phyloP scores from a whole-genome alignment of 1,140 invertebrate species.

The Drosophila elegans region DNA sequence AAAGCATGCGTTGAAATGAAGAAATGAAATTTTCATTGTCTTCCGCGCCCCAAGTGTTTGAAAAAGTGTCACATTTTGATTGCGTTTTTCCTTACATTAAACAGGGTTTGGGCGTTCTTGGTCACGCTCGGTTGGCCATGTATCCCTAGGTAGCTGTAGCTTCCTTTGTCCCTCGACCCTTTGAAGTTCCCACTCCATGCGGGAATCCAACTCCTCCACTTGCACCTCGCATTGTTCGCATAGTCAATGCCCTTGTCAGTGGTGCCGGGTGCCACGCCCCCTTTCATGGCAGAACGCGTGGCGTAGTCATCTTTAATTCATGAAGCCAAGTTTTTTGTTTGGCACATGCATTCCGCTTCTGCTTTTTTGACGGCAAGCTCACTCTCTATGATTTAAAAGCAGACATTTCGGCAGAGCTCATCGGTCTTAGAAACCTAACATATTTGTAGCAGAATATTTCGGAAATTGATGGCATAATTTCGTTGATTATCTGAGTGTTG shows the following conservation, averaged over 20 bases:
- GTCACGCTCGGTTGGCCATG: constrained; percentile 51
- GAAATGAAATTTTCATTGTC: constrained; percentile 80
- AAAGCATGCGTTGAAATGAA: constrained; percentile 69
- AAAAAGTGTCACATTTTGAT: constrained; percentile 82
- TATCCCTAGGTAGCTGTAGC: constrained; percentile 1
- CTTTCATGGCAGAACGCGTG: constrained; percentile 36
- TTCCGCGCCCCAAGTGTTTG: constrained; percentile 72
- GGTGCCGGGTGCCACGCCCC: constrained; percentile 48
- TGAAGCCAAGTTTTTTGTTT: constrained; percentile 53
- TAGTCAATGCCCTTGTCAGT: constrained; percentile 43
- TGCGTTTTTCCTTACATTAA: constrained; percentile 77
- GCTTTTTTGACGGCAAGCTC: constrained; percentile 14
- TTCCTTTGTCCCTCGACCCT: constrained; percentile 12
- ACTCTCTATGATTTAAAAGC: constrained; percentile 35
- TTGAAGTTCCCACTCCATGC: constrained; percentile 56
- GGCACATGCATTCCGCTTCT: constrained; percentile 32
- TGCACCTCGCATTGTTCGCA: constrained; percentile 43
- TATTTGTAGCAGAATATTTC: constrained; percentile 28
- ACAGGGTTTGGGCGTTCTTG: constrained; percentile 60
- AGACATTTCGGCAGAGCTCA: neutral
- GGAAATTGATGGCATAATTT: neutral
- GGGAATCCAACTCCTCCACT: constrained; percentile 28
- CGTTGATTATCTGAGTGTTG: neutral
- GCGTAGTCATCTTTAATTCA: constrained; percentile 77
- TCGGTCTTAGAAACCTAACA: constrained; percentile 1